These are phyloP conservation scores for Zonitis immaculata DNA, from an alignment of 2,888 invertebrate genomes.

Conservation along the genomic window DNA sequence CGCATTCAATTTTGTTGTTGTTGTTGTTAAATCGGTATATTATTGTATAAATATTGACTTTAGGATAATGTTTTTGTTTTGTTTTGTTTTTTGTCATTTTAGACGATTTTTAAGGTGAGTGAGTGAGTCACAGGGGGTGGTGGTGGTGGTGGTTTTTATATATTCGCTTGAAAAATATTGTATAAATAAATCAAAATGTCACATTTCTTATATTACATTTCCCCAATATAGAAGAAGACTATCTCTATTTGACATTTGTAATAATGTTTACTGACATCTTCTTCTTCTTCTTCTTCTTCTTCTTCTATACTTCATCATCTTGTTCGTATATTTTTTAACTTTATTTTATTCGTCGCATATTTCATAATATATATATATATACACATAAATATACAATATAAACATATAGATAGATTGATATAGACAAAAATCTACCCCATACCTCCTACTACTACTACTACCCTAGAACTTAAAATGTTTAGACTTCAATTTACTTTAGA, in stretches of 20 bases:
- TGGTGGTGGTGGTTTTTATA: no score
- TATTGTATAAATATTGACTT: no score
- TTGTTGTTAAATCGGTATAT: no score
- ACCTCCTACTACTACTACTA: slow-evolving; percentile 17
- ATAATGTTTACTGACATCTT: slow-evolving; percentile 42
- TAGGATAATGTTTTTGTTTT: no score
- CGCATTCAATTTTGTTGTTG: no score
- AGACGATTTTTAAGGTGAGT: not conserved
- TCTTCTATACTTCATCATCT: not conserved
- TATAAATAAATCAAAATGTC: slow-evolving; percentile 45
- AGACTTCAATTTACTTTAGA: slow-evolving; percentile 45
- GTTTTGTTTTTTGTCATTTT: no score
- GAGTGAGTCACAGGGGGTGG: not conserved
- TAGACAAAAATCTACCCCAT: slow-evolving; percentile 33
- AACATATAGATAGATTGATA: not conserved
- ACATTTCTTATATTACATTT: slow-evolving; percentile 43
- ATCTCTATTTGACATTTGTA: slow-evolving; percentile 43
- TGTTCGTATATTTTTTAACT: not conserved
- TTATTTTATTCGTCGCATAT: not conserved
- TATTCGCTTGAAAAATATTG: slow-evolving; percentile 28
- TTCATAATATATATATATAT: not conserved
- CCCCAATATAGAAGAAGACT: slow-evolving; percentile 33
- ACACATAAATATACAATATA: not conserved
- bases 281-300: no score
- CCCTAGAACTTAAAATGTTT: slow-evolving; percentile 43